These are phyloP conservation scores for Malurus splendens DNA, from an alignment of 2,797 vertebrate species.

Conservation along the genomic window DNA sequence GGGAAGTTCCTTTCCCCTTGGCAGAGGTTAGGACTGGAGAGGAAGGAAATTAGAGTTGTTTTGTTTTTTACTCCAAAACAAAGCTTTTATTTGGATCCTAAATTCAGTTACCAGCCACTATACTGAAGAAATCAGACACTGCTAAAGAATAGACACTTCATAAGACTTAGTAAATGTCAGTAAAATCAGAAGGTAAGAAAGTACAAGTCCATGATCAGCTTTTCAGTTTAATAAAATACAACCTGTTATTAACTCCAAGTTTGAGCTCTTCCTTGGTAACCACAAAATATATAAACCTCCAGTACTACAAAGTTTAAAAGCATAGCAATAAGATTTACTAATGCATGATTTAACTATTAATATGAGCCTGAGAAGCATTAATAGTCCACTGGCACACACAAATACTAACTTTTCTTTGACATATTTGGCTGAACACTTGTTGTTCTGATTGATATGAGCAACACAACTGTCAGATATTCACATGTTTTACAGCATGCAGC, in stretches of 20 bases:
- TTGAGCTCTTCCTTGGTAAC: not conserved
- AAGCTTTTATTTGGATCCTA: not conserved
- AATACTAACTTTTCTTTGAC: not conserved
- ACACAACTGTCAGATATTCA: not conserved
- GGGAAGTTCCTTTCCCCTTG: slow-evolving; percentile 16
- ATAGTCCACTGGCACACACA: not conserved
- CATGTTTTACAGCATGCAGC: not conserved
- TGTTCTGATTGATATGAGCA: not conserved
- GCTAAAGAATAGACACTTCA: not conserved
- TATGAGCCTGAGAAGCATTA: not conserved
- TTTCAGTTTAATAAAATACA: not conserved
- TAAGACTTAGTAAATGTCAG: not conserved
- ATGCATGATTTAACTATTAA: not conserved
- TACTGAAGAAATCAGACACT: not conserved
- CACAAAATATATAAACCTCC: not conserved
- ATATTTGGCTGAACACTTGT: not conserved
- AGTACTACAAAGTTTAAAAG: not conserved
- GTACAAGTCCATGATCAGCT: not conserved
- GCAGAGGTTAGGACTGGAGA: slow-evolving; percentile 10
- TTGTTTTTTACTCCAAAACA: slow-evolving; percentile 29
- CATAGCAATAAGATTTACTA: not conserved
- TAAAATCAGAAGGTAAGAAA: not conserved
- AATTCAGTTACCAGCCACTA: not conserved
- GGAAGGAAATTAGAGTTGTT: slow-evolving; percentile 28
- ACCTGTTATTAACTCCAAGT: not conserved